These are phyloP conservation scores for Excalfactoria chinensis DNA, from an alignment of 2,113 vertebrate species.

Conservation along the genomic window DNA sequence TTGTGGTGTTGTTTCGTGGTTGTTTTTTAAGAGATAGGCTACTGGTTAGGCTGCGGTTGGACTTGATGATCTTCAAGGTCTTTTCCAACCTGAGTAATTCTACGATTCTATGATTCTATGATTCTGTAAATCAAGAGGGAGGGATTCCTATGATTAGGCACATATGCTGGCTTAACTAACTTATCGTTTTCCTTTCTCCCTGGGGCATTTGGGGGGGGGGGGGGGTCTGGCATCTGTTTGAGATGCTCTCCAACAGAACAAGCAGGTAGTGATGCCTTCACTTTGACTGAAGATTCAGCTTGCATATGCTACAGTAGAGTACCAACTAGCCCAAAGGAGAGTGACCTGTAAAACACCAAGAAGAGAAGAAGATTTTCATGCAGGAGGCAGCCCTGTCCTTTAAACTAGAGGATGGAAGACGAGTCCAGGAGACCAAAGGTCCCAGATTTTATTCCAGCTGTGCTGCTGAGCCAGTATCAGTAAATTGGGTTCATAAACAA, in stretches of 20 bases:
- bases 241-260: not conserved
- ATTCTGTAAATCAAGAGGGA: not conserved
- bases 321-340: not conserved
- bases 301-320: accelerated
- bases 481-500: not conserved
- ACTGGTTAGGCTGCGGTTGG: too few species aligned
- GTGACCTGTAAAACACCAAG: not conserved
- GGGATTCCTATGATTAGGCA: not conserved
- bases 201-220: not conserved
- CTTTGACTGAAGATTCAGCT: not conserved
- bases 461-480: not conserved
- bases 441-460: not conserved
- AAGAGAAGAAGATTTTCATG: not conserved
- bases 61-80: too few species aligned
- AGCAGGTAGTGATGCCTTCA: not conserved
- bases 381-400: not conserved
- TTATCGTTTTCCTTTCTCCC: not conserved
- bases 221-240: not conserved
- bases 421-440: not conserved
- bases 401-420: not conserved
- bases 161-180: not conserved
- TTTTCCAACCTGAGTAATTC: too few species aligned
- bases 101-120: too few species aligned
- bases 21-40: too few species aligned
- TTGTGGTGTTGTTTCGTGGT: too few species aligned